Base-by-base conservation (phyloP, 2,888 invertebrate genomes). In the Anarsia innoxiella region DNA sequence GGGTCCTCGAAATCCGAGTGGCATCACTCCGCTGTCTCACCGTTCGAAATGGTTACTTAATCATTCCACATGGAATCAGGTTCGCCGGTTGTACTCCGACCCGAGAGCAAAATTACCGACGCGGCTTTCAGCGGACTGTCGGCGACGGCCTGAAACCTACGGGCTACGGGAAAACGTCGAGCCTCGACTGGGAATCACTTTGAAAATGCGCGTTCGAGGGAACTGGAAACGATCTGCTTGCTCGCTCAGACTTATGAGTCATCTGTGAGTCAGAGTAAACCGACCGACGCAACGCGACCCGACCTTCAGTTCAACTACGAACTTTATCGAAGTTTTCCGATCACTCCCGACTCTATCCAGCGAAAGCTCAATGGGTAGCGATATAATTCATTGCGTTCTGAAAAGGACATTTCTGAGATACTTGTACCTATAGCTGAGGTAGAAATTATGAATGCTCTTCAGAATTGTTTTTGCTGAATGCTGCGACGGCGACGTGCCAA, bases 91-190 rank as follows among this genome's bases (percentile, higher is more conserved):
- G n/a, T 35, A 32, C 44, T 41, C 40, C 41, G 35, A 41, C 38
- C 42, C 39, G 49, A 47, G 44, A 53, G 61, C 58, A 45, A 46
- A 41, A 44, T 49, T 56, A 58, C 49, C 62, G 41, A 56, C 49
- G 50, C 57, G 57, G 46, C 54, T 61, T 71, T 66, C 66, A 71
- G 71, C 54, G 60, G 59, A 83, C 79, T 80, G 73, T 73, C 61
- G 62, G 61, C n/a, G n/a, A n/a, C n/a, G n/a, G n/a, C n/a, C n/a
- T n/a, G n/a, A n/a, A n/a, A n/a, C 62, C 50, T 66, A 65, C 70
- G 76, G 70, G 72, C 76, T 79, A 76, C 77, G 67, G 77, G 78
- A 82, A 78, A 80, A 77, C 69, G 65, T 70, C 64, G 71, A 76
- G 73, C 77, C 73, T 70, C 71, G 66, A 63, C 74, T 75, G 75